Conservation (phyloP, 2,888 invertebrate species). For the Sericinus montela region DNA sequence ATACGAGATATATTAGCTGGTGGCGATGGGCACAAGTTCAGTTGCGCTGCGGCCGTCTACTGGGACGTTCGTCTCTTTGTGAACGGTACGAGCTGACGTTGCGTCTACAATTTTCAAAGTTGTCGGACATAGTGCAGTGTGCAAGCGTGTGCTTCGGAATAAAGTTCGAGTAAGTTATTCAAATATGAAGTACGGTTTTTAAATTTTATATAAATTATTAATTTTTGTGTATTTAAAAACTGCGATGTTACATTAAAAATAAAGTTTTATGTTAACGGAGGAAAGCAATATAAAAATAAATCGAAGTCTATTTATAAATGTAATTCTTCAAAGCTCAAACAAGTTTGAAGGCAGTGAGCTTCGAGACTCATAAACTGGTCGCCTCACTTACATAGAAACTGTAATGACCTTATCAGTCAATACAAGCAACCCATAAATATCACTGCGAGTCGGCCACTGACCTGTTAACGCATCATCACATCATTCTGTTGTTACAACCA, state of each 20-base stretch:
- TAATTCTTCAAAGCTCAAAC: conserved; percentile 15
- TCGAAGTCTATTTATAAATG: conserved; percentile 16
- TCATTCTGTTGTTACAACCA: too few relatives aligned
- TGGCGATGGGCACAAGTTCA: conserved; percentile 27
- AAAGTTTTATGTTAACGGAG: not conserved
- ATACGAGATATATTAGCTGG: conserved; percentile 71
- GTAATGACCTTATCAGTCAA: conserved; percentile 21
- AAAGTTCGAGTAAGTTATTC: conserved; percentile 15
- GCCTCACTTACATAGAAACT: conserved; percentile 20
- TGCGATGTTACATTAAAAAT: too few relatives aligned
- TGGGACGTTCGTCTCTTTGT: conserved; percentile 24
- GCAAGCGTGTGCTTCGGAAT: conserved; percentile 26
- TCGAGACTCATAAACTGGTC: conserved; percentile 16
- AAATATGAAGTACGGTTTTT: not conserved
- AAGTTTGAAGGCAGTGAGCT: conserved; percentile 10
- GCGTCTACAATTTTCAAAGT: conserved; percentile 3
- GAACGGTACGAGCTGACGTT: conserved; percentile 6
- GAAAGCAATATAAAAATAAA: conserved; percentile 2
- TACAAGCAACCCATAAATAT: conserved; percentile 8
- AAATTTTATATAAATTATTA: not conserved
- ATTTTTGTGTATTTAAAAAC: not conserved
- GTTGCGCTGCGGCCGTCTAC: conserved; percentile 27
- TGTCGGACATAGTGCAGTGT: conserved; percentile 25
- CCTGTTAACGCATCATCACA: not conserved
- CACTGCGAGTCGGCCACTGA: conserved; percentile 8